Percentiles rank a stretch among this genome's conserved stretches.
Evolutionary conservation across 2,113 vertebrate species (phyloP).

Genomic region (Peucedramus taeniatus): DNA sequence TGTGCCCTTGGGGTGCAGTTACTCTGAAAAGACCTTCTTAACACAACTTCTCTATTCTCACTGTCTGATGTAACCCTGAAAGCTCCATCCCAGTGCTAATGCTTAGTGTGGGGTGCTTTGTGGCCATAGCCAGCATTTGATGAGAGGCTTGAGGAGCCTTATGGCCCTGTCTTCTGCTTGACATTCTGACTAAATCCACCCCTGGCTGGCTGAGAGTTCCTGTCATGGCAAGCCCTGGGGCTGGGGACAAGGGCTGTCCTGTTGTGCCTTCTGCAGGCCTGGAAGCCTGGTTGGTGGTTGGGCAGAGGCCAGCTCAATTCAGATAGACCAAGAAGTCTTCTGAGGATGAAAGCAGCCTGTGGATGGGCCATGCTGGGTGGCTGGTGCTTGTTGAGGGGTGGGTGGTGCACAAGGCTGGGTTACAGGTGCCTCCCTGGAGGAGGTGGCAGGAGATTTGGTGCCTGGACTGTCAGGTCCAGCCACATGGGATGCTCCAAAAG

Average conservation of each 20-base stretch:
- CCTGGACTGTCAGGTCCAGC: not conserved
- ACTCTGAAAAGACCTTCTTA: not conserved
- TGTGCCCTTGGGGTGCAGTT: not conserved
- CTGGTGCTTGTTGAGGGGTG: not conserved
- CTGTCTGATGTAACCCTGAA: not conserved
- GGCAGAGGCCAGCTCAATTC: not conserved
- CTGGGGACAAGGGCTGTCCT: not conserved
- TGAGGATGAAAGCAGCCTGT: not conserved
- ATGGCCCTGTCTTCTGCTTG: not conserved
- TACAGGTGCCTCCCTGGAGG: not conserved
- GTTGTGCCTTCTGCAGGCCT: not conserved
- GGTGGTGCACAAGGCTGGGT: not conserved
- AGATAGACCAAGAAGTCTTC: not conserved
- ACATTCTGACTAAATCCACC: not conserved
- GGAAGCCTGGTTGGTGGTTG: not conserved
- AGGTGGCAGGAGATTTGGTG: not conserved
- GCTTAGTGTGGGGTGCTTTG: not conserved
- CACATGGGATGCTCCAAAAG: not conserved
- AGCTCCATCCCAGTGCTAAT: not conserved
- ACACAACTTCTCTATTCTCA: not conserved
- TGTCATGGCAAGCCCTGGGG: not conserved
- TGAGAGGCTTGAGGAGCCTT: not conserved
- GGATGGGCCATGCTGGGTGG: not conserved
- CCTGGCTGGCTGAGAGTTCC: not conserved
- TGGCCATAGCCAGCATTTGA: not conserved